Conservation (phyloP, 2,797 vertebrate species). For the Hydrophis major region DNA sequence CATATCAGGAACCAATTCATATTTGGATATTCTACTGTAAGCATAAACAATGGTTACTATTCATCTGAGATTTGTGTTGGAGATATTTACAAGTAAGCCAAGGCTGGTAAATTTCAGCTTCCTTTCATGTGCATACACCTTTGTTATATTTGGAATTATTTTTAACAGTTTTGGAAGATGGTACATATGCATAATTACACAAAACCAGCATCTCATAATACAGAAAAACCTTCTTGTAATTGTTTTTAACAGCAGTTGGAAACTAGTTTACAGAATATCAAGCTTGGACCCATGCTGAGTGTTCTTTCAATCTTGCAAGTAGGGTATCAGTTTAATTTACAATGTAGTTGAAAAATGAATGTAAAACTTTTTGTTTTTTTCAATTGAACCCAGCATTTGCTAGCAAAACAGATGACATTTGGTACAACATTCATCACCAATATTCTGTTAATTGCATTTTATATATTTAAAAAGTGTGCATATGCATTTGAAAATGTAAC, state of each 20-base stretch:
- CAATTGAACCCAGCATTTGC: slow-evolving; percentile 53
- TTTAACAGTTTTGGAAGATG: slow-evolving; percentile 35
- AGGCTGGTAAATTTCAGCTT: background rate
- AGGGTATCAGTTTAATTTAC: slow-evolving; percentile 19
- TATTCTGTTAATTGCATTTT: slow-evolving; percentile 57
- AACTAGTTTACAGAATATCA: slow-evolving; percentile 43
- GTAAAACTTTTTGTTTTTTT: slow-evolving; percentile 52
- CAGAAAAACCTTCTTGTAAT: slow-evolving; percentile 16
- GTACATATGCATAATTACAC: slow-evolving; percentile 24
- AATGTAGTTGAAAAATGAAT: slow-evolving; percentile 32
- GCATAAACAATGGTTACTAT: background rate
- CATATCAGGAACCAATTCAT: background rate
- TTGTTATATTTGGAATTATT: background rate
- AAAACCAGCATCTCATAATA: slow-evolving; percentile 25
- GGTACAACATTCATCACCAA: slow-evolving; percentile 54
- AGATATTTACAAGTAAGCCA: background rate
- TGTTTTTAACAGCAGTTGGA: slow-evolving; percentile 46
- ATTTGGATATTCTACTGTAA: background rate
- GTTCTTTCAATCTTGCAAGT: slow-evolving; percentile 43
- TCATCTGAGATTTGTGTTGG: background rate
- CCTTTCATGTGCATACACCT: background rate
- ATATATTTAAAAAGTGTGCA: slow-evolving; percentile 30
- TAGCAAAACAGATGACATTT: slow-evolving; percentile 61
- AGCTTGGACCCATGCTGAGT: slow-evolving; percentile 14
- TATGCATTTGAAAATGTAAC: slow-evolving; percentile 49